A percentile compares a stretch with the other conserved stretches of the same genome.
Conservation (phyloP, 2,113 vertebrate species). For the Amphilophus citrinellus region DNA sequence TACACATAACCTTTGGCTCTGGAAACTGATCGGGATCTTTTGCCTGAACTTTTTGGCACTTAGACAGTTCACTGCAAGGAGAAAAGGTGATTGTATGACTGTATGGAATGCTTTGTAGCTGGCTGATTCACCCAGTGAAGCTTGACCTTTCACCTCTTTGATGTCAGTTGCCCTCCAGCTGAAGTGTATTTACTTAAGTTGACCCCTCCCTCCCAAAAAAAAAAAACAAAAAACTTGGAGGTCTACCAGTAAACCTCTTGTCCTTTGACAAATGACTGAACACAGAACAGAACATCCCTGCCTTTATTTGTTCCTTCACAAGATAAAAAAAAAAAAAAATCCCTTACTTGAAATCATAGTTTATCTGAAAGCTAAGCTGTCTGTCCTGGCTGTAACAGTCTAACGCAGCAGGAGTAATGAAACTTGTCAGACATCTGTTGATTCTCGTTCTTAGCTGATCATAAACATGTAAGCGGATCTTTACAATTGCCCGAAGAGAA, state of each 20-base stretch:
- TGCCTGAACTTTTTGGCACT: neutral
- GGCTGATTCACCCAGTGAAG: slow-evolving; percentile 11
- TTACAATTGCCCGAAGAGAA: slow-evolving; percentile 53
- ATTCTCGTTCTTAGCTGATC: slow-evolving; percentile 33
- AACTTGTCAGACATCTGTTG: slow-evolving; percentile 56
- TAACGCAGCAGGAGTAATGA: slow-evolving; percentile 10
- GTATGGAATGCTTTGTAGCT: slow-evolving; percentile 28
- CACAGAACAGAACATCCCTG: neutral
- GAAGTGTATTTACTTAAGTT: slow-evolving; percentile 49
- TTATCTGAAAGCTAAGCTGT: neutral
- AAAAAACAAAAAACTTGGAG: neutral
- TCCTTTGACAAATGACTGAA: slow-evolving; percentile 24
- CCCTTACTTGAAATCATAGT: neutral
- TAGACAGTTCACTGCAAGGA: neutral
- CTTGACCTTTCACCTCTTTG: slow-evolving; percentile 55
- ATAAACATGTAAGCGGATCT: slow-evolving; percentile 66
- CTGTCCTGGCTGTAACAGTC: neutral
- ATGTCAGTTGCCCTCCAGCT: slow-evolving; percentile 35
- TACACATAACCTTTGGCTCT: neutral
- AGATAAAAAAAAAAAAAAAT: neutral
- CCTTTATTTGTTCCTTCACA: neutral
- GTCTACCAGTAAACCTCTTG: slow-evolving; percentile 13
- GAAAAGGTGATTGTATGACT: slow-evolving; percentile 15
- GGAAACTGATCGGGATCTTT: neutral
- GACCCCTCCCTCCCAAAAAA: neutral